phyloP scores from a whole-genome alignment of 1,140 invertebrate species.

The Danaus melanippus region DNA sequence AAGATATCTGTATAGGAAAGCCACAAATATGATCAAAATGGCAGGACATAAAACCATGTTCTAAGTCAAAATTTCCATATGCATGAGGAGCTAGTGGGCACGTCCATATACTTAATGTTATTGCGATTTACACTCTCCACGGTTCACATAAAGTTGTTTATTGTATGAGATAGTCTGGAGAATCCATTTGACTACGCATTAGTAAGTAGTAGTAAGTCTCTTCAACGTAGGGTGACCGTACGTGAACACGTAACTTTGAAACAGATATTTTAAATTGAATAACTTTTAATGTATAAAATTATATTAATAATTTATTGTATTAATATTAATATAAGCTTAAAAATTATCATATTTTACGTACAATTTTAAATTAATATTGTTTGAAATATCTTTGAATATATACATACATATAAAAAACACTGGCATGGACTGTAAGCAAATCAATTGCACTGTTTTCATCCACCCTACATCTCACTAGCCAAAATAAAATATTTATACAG shows the following conservation, averaged over 20 bases:
- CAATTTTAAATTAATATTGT: too few relatives aligned
- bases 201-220: conserved; percentile 51
- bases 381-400: not conserved
- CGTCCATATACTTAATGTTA: conserved; percentile 22
- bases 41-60: conserved; percentile 4
- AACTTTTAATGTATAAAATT: too few relatives aligned
- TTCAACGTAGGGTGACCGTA: conserved; percentile 39
- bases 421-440: not conserved
- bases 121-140: conserved; percentile 33
- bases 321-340: too few relatives aligned
- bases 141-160: conserved; percentile 34
- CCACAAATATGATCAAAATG: too few relatives aligned
- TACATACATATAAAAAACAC: not conserved
- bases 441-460: conserved; percentile 9
- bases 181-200: conserved; percentile 68
- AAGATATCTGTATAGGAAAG: too few relatives aligned
- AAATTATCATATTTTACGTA: too few relatives aligned
- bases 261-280: too few relatives aligned
- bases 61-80: conserved; percentile 66
- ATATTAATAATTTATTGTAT: too few relatives aligned
- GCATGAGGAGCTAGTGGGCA: conserved; percentile 39
- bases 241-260: not conserved
- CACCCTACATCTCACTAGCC: conserved; percentile 63
- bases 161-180: conserved; percentile 41
- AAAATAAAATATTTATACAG: conserved; percentile 71